Percentiles rank a stretch among this genome's conserved stretches.
Evolutionary conservation across 2,888 invertebrate genomes (phyloP).

Genomic region (Stenodema calcarata): DNA sequence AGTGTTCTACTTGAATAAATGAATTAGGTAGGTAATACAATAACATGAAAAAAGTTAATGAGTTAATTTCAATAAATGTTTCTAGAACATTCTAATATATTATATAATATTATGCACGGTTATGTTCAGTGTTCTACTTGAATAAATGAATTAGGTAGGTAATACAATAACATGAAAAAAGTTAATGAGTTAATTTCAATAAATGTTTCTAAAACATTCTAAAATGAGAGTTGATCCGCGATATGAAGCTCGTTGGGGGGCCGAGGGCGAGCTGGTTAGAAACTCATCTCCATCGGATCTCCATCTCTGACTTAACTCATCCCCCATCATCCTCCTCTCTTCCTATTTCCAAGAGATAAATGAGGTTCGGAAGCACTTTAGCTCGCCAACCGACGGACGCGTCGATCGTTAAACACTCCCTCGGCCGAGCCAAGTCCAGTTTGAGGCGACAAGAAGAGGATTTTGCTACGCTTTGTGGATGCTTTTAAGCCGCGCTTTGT

Average conservation of each 20-base stretch:
- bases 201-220: no score
- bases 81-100: no score
- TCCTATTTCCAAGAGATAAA: slow-evolving; percentile 18
- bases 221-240: background rate
- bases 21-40: no score
- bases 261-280: background rate
- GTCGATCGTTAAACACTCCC: background rate
- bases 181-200: no score
- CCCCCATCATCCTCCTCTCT: slow-evolving; percentile 11
- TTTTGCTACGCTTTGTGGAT: background rate
- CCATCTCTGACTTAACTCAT: slow-evolving; percentile 23
- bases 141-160: no score
- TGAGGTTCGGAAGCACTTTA: slow-evolving; percentile 46
- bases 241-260: background rate
- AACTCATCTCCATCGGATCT: slow-evolving; percentile 40
- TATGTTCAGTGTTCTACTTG: no score
- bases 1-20: no score
- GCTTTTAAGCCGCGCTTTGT: no score
- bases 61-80: no score
- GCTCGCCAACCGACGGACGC: slow-evolving; percentile 8
- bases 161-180: no score
- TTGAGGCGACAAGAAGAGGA: background rate
- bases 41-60: no score
- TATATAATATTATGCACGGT: no score
- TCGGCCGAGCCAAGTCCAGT: slow-evolving; percentile 3